These are phyloP conservation scores for Microcebus lehilahytsara DNA, from an alignment of 2,113 vertebrate species.

Conservation along the genomic window DNA sequence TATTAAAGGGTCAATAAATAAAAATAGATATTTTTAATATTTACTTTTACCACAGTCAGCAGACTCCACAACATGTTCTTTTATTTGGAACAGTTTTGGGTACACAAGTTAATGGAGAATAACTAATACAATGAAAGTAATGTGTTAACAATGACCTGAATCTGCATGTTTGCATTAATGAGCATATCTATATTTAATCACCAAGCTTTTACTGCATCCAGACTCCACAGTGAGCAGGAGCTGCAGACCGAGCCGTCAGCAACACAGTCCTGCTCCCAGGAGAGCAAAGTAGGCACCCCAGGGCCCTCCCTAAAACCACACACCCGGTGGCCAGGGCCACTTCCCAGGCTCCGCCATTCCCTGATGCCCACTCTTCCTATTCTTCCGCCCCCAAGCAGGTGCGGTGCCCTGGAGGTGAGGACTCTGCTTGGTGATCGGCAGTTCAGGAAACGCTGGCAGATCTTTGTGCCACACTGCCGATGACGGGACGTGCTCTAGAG, in stretches of 20 bases:
- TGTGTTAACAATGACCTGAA: not conserved
- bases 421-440: fast-evolving
- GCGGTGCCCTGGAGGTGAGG: not conserved
- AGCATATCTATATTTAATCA: not conserved
- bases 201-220: not conserved
- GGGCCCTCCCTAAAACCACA: not conserved
- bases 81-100: not conserved
- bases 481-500: not conserved
- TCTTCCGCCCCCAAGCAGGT: not conserved
- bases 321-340: too few species aligned
- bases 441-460: not conserved
- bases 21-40: not conserved
- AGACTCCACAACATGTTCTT: not conserved
- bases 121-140: not conserved
- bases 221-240: not conserved
- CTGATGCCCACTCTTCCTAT: fast-evolving
- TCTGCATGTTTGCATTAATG: not conserved
- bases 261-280: not conserved
- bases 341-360: not conserved
- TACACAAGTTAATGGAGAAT: fast-evolving
- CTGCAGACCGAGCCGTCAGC: not conserved
- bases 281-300: not conserved
- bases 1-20: not conserved
- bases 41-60: not conserved
- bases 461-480: fast-evolving